Conservation (phyloP, 2,113 vertebrate species). For the Tenebrosternarchus preto region DNA sequence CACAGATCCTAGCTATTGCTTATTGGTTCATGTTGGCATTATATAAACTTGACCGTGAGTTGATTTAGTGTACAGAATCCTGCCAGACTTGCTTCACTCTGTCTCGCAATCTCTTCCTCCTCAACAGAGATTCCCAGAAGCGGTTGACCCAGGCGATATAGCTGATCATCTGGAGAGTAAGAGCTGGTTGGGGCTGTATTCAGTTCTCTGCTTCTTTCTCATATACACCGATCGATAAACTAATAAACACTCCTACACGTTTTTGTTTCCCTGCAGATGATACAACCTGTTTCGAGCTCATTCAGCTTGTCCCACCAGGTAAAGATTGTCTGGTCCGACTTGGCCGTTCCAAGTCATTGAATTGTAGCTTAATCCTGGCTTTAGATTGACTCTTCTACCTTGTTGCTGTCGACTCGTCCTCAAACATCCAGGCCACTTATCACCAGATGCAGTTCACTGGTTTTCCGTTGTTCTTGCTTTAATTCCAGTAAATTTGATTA, state of each 20-base stretch:
- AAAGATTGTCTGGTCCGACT: conserved; percentile 58
- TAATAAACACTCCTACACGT: conserved; percentile 36
- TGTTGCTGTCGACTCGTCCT: conserved; percentile 12
- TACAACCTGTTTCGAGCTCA: conserved; percentile 87
- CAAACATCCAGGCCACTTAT: conserved; percentile 19
- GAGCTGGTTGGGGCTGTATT: conserved; percentile 61
- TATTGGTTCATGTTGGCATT: too few species aligned
- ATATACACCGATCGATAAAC: conserved; percentile 55
- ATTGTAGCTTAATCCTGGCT: background rate
- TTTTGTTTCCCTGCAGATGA: conserved; percentile 76
- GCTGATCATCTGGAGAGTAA: conserved; percentile 87
- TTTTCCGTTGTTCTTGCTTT: background rate
- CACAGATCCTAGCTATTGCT: too few species aligned
- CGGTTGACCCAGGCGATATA: conserved; percentile 88
- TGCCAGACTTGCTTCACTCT: background rate
- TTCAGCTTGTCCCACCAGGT: conserved; percentile 93
- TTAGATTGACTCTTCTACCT: conserved; percentile 12
- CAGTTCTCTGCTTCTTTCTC: conserved; percentile 50
- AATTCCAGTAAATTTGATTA: background rate
- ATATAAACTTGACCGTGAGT: too few species aligned
- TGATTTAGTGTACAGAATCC: background rate
- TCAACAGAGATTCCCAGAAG: conserved; percentile 78
- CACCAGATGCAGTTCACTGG: background rate
- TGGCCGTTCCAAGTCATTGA: conserved; percentile 27
- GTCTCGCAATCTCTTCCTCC: conserved; percentile 49